Conservation (phyloP, 1,140 invertebrate species). For the Aleiodes sp. region DNA sequence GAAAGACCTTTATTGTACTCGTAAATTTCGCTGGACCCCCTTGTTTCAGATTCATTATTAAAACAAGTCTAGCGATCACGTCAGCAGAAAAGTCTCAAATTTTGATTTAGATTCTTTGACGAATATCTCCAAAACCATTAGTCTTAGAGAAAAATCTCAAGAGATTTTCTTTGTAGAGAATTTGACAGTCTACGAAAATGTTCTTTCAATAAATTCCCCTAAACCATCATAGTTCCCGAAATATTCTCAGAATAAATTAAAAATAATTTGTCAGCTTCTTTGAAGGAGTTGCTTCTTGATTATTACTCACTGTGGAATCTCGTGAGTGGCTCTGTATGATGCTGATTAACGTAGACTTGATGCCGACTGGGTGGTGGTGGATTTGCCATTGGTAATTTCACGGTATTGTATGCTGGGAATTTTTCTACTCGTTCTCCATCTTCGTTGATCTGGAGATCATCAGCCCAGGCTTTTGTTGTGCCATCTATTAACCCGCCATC, state of each 20-base stretch:
- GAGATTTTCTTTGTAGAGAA: too few species aligned
- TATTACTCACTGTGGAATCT: conserved; percentile 69
- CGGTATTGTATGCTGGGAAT: conserved; percentile 68
- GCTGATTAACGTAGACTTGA: conserved; percentile 50
- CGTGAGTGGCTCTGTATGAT: conserved; percentile 61
- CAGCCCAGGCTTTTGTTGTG: conserved; percentile 69
- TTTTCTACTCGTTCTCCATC: conserved; percentile 63
- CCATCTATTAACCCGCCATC: conserved; percentile 73
- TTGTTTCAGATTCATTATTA: too few species aligned
- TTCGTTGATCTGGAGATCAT: conserved; percentile 65
- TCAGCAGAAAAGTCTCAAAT: too few species aligned
- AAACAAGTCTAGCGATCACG: too few species aligned
- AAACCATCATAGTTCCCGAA: background rate
- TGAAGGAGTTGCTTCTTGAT: background rate
- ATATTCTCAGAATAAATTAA: background rate
- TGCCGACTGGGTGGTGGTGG: conserved; percentile 70
- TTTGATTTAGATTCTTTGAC: too few species aligned
- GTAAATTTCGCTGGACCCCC: too few species aligned
- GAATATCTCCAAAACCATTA: too few species aligned
- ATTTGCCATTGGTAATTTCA: conserved; percentile 69
- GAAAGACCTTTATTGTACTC: too few species aligned
- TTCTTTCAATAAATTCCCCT: background rate
- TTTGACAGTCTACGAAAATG: too few species aligned
- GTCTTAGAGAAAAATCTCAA: too few species aligned
- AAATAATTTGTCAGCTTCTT: background rate